Evolutionary conservation across 2,113 vertebrate species (phyloP).

Genomic region (Thalassarche chlororhynchos): DNA sequence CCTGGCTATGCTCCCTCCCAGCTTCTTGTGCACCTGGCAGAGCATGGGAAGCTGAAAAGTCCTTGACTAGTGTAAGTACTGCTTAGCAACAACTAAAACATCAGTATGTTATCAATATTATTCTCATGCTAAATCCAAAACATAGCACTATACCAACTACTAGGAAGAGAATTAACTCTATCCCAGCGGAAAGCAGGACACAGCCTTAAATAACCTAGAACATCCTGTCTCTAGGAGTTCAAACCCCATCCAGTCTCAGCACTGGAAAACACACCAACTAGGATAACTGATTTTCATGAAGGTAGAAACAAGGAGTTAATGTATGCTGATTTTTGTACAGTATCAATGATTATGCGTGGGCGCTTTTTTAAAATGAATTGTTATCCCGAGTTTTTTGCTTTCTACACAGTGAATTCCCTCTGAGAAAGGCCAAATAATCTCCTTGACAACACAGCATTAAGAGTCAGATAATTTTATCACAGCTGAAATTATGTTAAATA

Average conservation of each 20-base stretch:
- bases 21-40: too few relatives aligned
- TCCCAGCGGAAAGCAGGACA: too few relatives aligned
- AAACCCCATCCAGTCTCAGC: neutral
- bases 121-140: too few relatives aligned
- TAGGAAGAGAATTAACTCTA: too few relatives aligned
- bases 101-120: too few relatives aligned
- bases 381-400: neutral
- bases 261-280: neutral
- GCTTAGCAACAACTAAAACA: too few relatives aligned
- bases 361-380: neutral
- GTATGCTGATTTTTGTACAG: neutral
- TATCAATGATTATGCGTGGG: neutral
- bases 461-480: neutral
- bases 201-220: neutral
- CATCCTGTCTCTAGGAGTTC: neutral
- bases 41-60: too few relatives aligned
- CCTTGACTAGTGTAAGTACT: too few relatives aligned
- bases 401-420: neutral
- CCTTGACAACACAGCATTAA: slow-evolving; percentile 18
- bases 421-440: slow-evolving; percentile 10
- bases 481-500: neutral
- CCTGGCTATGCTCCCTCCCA: too few relatives aligned
- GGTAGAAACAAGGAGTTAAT: neutral
- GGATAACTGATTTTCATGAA: neutral
- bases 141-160: too few relatives aligned